Evolutionary conservation across 1,140 invertebrate genomes (phyloP).

Genomic region (Zaprionus taronus): DNA sequence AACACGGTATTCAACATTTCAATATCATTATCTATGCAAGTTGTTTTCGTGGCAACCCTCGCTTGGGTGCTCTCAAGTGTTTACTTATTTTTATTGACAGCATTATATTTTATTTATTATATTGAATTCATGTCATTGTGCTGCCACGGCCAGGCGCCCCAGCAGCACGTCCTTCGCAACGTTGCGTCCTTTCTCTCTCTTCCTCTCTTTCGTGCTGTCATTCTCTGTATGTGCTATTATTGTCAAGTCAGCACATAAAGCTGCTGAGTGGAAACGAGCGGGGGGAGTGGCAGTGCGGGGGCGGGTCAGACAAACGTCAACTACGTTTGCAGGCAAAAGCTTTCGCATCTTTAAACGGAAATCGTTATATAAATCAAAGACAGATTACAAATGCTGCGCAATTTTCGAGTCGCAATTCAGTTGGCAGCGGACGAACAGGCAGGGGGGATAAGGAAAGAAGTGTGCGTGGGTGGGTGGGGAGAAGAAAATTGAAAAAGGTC

Average conservation of each 20-base stretch:
- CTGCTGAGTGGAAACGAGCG: slow-evolving; percentile 30
- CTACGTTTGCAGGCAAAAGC: slow-evolving; percentile 27
- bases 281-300: too few species aligned
- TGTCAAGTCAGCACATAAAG: slow-evolving; percentile 80
- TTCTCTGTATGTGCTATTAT: slow-evolving; percentile 66
- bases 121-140: slow-evolving; percentile 82
- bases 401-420: slow-evolving; percentile 57
- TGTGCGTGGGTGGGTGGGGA: too few species aligned
- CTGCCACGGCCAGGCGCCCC: slow-evolving; percentile 68
- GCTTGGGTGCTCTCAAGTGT: slow-evolving; percentile 46
- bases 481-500: background rate
- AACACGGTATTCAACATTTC: too few species aligned
- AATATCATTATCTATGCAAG: background rate
- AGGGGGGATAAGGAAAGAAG: background rate
- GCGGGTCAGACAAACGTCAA: slow-evolving; percentile 36
- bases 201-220: slow-evolving; percentile 21
- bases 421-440: background rate
- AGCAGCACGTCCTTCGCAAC: slow-evolving; percentile 40
- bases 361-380: slow-evolving; percentile 83
- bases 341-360: slow-evolving; percentile 69
- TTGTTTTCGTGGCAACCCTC: slow-evolving; percentile 13
- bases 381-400: slow-evolving; percentile 81
- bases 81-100: slow-evolving; percentile 83
- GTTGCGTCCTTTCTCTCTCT: background rate
- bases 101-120: slow-evolving; percentile 84